Evolutionary conservation across 2,113 vertebrate genomes (phyloP).

Genomic region (Stomatorhinus ivindoensis): DNA sequence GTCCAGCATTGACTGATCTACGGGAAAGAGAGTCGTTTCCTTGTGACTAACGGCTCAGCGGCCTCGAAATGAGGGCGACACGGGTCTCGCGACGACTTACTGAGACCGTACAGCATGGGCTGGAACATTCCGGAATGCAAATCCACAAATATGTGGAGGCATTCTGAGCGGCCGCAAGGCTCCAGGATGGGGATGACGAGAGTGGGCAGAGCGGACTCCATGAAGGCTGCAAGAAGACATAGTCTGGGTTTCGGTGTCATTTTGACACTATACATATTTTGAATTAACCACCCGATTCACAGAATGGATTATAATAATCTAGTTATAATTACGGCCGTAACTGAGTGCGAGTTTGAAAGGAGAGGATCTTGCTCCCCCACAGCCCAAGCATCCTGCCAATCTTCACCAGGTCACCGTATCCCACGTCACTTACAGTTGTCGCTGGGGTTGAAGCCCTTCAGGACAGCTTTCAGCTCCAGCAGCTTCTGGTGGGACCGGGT

Average conservation of each 20-base stretch:
- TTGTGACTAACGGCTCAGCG: background rate
- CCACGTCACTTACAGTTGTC: constrained; percentile 78
- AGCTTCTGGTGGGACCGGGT: constrained; percentile 95
- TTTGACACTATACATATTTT: background rate
- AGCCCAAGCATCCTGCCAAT: background rate
- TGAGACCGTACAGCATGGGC: constrained; percentile 91
- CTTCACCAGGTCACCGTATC: background rate
- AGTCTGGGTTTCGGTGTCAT: background rate
- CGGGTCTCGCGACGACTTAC: constrained; percentile 51
- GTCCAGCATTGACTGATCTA: constrained; percentile 86
- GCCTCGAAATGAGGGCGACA: background rate
- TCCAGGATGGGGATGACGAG: constrained; percentile 91
- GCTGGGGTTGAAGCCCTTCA: constrained; percentile 77
- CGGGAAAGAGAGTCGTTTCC: constrained; percentile 21
- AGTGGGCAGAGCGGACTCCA: constrained; percentile 89
- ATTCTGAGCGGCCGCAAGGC: constrained; percentile 90
- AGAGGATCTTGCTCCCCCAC: background rate
- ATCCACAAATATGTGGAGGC: constrained; percentile 95
- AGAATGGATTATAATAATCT: background rate
- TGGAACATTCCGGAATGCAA: constrained; percentile 98
- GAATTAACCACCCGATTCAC: background rate
- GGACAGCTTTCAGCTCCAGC: constrained; percentile 90
- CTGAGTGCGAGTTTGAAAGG: background rate
- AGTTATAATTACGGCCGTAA: background rate
- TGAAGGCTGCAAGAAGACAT: constrained; percentile 67